A percentile compares a stretch with the other conserved stretches of the same genome.
These are phyloP conservation scores for Eulacestoma nigropectus DNA, from an alignment of 2,113 vertebrate genomes.

Conservation along the genomic window DNA sequence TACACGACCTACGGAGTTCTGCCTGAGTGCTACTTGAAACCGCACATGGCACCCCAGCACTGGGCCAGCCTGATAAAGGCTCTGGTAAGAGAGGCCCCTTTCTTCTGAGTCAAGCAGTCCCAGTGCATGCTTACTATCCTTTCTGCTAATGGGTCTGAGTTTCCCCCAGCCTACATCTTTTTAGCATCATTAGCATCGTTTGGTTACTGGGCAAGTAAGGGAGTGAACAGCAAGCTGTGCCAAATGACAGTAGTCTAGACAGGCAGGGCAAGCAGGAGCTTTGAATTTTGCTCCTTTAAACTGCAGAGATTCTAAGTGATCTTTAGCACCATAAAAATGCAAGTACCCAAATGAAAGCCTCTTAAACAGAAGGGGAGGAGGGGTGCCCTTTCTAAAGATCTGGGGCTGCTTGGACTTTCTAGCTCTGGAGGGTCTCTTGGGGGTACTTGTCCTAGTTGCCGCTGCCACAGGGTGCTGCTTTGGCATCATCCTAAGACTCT, in stretches of 20 bases:
- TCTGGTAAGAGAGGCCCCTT: conserved; percentile 13
- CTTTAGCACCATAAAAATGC: neutral
- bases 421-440: neutral
- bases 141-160: neutral
- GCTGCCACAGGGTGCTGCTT: neutral
- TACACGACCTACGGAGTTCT: conserved; percentile 75
- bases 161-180: neutral
- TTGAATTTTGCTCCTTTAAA: neutral
- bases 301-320: neutral
- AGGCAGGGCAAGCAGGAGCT: neutral
- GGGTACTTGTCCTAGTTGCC: neutral
- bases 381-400: neutral
- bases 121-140: neutral
- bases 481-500: neutral
- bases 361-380: neutral
- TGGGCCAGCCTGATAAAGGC: conserved; percentile 72
- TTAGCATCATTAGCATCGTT: neutral
- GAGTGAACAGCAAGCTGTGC: neutral
- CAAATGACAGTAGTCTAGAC: neutral
- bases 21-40: conserved; percentile 69
- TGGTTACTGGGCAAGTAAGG: neutral
- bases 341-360: neutral
- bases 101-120: neutral
- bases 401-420: neutral
- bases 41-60: conserved; percentile 70